Evolutionary conservation across 92 coral and sea anemone species (phyloP).

Genomic region (Phenganax subtilis): DNA sequence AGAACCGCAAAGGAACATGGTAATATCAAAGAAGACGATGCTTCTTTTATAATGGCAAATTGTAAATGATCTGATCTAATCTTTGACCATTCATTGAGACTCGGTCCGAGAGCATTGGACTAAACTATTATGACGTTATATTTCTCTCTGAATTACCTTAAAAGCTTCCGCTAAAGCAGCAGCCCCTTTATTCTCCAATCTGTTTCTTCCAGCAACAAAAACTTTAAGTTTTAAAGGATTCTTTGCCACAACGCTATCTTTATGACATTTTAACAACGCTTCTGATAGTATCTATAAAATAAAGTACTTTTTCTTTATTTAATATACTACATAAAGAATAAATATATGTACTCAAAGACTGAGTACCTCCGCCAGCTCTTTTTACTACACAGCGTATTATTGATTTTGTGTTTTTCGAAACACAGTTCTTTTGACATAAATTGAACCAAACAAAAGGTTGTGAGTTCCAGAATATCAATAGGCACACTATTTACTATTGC

Average conservation of each 20-base stretch:
- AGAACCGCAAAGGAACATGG: no score
- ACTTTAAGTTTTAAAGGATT: conserved; percentile 71
- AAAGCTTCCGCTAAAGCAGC: conserved; percentile 78
- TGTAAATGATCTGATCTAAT: no score
- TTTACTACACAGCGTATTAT: neutral
- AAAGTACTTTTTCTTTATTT: neutral
- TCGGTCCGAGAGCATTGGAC: no score
- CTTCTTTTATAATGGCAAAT: no score
- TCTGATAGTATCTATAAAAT: conserved; percentile 69
- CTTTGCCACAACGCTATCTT: conserved; percentile 65
- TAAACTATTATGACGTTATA: neutral
- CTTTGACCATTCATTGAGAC: no score
- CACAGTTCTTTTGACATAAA: no score
- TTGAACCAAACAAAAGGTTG: no score
- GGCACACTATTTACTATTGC: neutral
- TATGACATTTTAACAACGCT: conserved; percentile 79
- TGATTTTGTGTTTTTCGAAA: neutral
- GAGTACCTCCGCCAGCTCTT: neutral
- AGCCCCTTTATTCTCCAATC: conserved; percentile 94
- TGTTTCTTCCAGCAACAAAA: conserved; percentile 94
- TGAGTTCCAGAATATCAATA: no score
- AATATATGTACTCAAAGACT: neutral
- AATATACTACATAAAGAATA: neutral
- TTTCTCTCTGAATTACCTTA: conserved; percentile 50
- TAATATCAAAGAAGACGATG: no score